Conservation (phyloP, 2,888 invertebrate genomes). For the Euphydryas editha region DNA sequence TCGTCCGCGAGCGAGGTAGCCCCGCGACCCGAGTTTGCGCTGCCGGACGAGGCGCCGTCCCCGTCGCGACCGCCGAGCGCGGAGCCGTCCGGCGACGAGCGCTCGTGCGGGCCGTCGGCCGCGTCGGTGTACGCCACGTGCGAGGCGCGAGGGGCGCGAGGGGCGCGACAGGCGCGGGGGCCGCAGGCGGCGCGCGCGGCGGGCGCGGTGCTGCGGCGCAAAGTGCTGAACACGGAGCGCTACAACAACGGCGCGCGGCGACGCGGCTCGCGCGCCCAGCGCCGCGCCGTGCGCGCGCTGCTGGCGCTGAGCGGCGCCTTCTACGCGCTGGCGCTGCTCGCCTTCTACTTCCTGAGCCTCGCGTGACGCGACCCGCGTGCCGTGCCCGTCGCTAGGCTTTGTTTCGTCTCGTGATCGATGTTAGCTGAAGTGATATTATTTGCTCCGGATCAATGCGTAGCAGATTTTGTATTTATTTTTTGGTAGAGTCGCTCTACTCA, state of each 20-base stretch:
- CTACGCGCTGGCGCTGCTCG: conserved; percentile 68
- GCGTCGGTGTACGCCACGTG: conserved; percentile 25
- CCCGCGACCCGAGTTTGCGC: conserved; percentile 53
- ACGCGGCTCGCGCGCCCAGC: conserved; percentile 40
- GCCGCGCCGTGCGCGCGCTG: conserved; percentile 78
- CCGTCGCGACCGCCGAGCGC: conserved; percentile 17
- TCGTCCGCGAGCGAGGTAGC: conserved; percentile 39
- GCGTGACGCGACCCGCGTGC: conserved; percentile 43
- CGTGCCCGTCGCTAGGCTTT: not conserved
- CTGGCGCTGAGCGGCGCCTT: conserved; percentile 79
- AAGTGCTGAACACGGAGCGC: conserved; percentile 60
- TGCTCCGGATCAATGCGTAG: not conserved
- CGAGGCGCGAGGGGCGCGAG: no score
- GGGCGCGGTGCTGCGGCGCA: conserved; percentile 47
- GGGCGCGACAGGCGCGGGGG: conserved; percentile 38
- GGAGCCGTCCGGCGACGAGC: conserved; percentile 27
- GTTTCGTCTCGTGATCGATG: no score
- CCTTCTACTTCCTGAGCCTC: conserved; percentile 75
- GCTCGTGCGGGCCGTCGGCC: conserved; percentile 29
- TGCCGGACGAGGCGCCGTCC: conserved; percentile 43
- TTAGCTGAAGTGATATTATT: no score
- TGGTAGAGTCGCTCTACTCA: not conserved
- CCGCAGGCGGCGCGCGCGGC: conserved; percentile 40
- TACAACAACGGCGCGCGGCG: conserved; percentile 62
- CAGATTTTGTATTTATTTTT: conserved; percentile 8